Evolutionary conservation across 2,113 vertebrate genomes (phyloP).

Genomic region (Scopus umbretta): DNA sequence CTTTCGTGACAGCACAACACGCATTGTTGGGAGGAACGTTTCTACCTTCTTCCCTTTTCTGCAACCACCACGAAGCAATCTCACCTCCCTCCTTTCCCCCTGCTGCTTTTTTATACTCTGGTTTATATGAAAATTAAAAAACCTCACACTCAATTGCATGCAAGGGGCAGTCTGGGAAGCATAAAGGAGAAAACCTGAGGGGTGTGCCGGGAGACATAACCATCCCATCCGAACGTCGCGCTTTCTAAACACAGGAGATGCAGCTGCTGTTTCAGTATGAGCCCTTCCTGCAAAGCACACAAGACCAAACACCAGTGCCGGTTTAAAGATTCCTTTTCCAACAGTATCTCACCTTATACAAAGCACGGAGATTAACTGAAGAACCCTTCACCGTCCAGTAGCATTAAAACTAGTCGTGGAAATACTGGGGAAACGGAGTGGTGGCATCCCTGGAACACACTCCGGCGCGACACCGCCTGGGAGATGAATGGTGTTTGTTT

Average conservation of each 20-base stretch:
- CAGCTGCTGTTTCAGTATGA: background rate
- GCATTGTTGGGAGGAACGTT: accelerated
- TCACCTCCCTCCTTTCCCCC: background rate
- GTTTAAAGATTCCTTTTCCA: background rate
- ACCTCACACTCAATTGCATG: background rate
- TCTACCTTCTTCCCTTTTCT: background rate
- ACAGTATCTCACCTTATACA: background rate
- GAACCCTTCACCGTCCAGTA: background rate
- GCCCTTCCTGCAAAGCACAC: background rate
- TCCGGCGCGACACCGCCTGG: background rate
- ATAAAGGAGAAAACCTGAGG: background rate
- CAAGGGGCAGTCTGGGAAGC: background rate
- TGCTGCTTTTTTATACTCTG: background rate
- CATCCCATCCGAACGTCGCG: background rate
- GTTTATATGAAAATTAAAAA: background rate
- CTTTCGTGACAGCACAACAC: background rate
- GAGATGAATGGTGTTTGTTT: background rate
- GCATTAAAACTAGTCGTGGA: background rate
- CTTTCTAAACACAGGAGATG: background rate
- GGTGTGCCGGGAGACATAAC: background rate
- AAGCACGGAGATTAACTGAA: background rate
- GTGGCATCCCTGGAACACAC: background rate
- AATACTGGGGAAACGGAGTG: accelerated
- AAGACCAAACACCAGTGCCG: background rate
- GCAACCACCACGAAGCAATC: background rate